Conservation (phyloP, 2,888 invertebrate species). For the Orthonychiurus folsomi region DNA sequence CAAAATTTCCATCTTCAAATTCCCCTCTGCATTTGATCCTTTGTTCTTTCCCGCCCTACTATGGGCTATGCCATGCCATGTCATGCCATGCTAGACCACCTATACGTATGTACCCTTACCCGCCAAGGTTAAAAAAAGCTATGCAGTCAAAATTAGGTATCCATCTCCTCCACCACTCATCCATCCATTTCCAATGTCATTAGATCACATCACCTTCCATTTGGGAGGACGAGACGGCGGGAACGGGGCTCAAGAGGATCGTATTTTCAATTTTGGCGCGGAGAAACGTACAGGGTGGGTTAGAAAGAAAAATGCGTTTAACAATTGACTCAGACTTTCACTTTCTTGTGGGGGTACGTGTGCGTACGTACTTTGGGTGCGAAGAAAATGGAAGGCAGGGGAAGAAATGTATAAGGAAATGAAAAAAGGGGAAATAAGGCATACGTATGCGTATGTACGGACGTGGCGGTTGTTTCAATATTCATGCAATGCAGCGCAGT, state of each 20-base stretch:
- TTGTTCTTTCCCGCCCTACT: too few species aligned
- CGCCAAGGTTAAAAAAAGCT: not conserved
- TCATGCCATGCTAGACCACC: too few species aligned
- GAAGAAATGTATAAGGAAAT: not conserved
- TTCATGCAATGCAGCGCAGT: not conserved
- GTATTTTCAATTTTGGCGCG: not conserved
- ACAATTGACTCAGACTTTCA: not conserved
- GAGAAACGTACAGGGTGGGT: not conserved
- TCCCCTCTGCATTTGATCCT: too few species aligned
- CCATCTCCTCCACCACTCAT: constrained; percentile 10
- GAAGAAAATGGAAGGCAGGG: too few species aligned
- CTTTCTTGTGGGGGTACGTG: not conserved
- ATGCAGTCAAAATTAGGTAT: constrained; percentile 13
- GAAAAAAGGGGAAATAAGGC: not conserved
- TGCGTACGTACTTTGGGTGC: too few species aligned
- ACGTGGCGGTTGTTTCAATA: not conserved
- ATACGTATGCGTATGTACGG: too few species aligned
- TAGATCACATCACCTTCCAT: constrained; percentile 13
- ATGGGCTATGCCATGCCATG: too few species aligned
- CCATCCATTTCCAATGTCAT: constrained; percentile 10
- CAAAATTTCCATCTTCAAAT: constrained; percentile 7
- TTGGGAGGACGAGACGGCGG: not conserved
- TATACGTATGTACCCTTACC: too few species aligned
- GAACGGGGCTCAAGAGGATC: not conserved
- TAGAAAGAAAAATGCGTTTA: not conserved